Percentiles rank a stretch among this genome's conserved stretches.
Evolutionary conservation across 2,113 vertebrate species (phyloP).

Genomic region (Pleuronectes platessa): DNA sequence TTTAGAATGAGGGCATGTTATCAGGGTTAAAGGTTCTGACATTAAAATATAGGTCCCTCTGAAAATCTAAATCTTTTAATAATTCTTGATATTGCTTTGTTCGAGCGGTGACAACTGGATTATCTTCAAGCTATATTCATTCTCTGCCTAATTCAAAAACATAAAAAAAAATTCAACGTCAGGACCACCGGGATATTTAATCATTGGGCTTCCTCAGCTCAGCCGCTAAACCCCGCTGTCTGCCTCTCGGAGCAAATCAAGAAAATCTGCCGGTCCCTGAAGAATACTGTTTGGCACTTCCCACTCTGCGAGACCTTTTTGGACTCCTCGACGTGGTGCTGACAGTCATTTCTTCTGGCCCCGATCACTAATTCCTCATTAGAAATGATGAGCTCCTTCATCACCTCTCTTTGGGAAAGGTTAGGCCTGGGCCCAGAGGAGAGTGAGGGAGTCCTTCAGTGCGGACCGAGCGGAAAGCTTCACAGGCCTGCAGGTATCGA

Average conservation of each 20-base stretch:
- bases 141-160: slow-evolving; percentile 40
- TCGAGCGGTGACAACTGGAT: slow-evolving; percentile 49
- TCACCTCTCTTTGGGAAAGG: slow-evolving; percentile 84
- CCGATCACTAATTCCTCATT: slow-evolving; percentile 83
- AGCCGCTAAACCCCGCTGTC: slow-evolving; percentile 37
- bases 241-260: slow-evolving; percentile 56
- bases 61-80: slow-evolving; percentile 24
- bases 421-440: slow-evolving; percentile 77
- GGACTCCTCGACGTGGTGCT: slow-evolving; percentile 62
- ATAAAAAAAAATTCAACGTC: slow-evolving; percentile 26
- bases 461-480: slow-evolving; percentile 76
- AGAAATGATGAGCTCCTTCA: slow-evolving; percentile 85
- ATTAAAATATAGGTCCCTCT: slow-evolving; percentile 46
- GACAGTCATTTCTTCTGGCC: slow-evolving; percentile 72
- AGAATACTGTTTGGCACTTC: slow-evolving; percentile 66
- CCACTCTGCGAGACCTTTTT: slow-evolving; percentile 62
- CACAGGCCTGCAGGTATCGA: slow-evolving; percentile 80
- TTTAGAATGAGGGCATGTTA: slow-evolving; percentile 43
- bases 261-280: slow-evolving; percentile 57
- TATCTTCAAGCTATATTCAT: slow-evolving; percentile 55
- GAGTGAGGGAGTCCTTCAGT: slow-evolving; percentile 73
- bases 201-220: slow-evolving; percentile 39
- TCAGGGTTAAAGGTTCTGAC: slow-evolving; percentile 40
- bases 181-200: slow-evolving; percentile 44
- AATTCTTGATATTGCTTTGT: slow-evolving; percentile 50